Conservation (phyloP, 2,888 invertebrate species). For the Pegoplata infirma region DNA sequence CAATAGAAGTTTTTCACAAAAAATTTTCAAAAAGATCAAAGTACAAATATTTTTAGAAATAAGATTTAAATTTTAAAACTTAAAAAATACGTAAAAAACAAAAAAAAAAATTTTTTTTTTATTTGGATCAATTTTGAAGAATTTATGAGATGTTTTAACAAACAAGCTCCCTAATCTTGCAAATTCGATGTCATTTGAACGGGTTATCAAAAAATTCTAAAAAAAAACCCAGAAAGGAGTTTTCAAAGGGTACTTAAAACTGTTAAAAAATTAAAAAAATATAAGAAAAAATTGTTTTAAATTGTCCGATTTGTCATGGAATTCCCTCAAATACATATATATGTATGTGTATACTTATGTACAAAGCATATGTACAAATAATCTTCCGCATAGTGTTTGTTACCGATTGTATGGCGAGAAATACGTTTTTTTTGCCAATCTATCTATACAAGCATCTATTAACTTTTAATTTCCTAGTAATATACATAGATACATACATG, state of each 20-base stretch:
- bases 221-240: no score
- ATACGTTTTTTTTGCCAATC: background rate
- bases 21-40: no score
- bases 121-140: no score
- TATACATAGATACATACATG: background rate
- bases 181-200: no score
- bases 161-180: no score
- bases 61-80: no score
- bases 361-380: background rate
- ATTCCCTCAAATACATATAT: background rate
- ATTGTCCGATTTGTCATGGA: background rate
- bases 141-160: no score
- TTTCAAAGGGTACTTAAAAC: no score
- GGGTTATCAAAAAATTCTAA: no score
- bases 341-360: background rate
- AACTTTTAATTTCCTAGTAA: background rate
- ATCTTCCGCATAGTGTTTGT: slow-evolving; percentile 33
- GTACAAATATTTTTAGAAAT: background rate
- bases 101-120: background rate
- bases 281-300: no score
- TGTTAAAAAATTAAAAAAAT: no score
- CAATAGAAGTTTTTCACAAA: no score
- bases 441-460: background rate
- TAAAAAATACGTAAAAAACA: background rate
- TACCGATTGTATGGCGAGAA: background rate